Conservation (phyloP, 1,140 invertebrate species). For the Acromyrmex echinatior region DNA sequence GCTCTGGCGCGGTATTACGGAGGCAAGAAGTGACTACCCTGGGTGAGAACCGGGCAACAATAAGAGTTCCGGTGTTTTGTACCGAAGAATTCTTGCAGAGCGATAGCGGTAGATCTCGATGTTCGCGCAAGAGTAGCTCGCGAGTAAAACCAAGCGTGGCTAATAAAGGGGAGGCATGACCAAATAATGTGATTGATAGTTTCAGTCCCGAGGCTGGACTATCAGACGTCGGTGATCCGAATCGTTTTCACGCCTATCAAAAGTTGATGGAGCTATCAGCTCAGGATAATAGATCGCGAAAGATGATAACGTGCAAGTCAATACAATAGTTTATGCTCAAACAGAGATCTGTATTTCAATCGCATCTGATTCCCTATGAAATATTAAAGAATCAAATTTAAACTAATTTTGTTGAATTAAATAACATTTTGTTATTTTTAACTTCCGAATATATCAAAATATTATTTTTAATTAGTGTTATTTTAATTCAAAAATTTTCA, state of each 20-base stretch:
- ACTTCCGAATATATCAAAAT: too few species aligned
- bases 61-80: slow-evolving; percentile 56
- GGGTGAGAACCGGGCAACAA: slow-evolving; percentile 32
- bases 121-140: slow-evolving; percentile 32
- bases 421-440: too few species aligned
- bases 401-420: too few species aligned
- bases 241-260: slow-evolving; percentile 36
- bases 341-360: background rate
- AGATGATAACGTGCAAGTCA: background rate
- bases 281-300: background rate
- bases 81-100: slow-evolving; percentile 21
- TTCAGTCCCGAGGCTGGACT: background rate
- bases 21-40: slow-evolving; percentile 42
- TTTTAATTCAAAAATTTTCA: too few species aligned
- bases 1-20: slow-evolving; percentile 54
- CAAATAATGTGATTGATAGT: slow-evolving; percentile 50
- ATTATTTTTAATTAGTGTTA: too few species aligned
- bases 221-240: slow-evolving; percentile 21
- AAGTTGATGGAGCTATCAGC: slow-evolving; percentile 22
- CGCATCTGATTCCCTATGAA: background rate
- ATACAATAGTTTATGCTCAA: background rate
- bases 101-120: slow-evolving; percentile 25
- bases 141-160: slow-evolving; percentile 39
- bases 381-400: too few species aligned
- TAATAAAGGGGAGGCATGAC: slow-evolving; percentile 40